Conservation (phyloP, 2,113 vertebrate genomes). For the Diphyllodes magnificus region DNA sequence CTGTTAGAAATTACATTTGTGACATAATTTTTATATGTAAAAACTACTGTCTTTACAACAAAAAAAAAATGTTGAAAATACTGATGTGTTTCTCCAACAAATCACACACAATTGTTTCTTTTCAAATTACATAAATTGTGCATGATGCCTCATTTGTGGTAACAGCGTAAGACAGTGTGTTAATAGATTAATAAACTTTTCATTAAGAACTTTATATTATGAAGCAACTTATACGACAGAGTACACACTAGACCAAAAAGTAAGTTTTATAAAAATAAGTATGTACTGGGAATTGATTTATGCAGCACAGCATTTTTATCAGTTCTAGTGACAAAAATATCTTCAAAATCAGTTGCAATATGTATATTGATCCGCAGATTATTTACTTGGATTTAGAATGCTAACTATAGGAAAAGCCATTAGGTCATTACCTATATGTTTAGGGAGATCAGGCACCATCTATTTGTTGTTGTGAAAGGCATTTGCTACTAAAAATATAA, state of each 20-base stretch:
- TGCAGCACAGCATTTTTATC: background rate
- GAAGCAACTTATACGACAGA: background rate
- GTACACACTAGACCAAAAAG: background rate
- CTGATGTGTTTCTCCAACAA: background rate
- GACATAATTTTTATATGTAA: background rate
- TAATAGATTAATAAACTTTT: background rate
- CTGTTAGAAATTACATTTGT: background rate
- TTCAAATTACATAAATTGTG: background rate
- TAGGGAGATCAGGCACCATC: conserved; percentile 30
- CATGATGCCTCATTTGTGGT: background rate
- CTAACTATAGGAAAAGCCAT: conserved; percentile 9
- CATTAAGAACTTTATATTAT: background rate
- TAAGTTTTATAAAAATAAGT: background rate
- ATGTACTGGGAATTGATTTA: background rate
- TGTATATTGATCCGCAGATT: background rate
- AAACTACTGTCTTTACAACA: background rate
- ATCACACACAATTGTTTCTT: background rate
- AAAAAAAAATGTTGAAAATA: background rate
- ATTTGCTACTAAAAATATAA: conserved; percentile 43
- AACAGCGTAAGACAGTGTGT: background rate
- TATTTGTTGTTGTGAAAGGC: conserved; percentile 22
- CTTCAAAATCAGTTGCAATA: conserved; percentile 17
- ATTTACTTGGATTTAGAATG: background rate
- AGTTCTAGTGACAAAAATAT: background rate
- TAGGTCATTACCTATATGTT: conserved; percentile 17